Conservation (phyloP, 2,113 vertebrate genomes). For the Caretta caretta region DNA sequence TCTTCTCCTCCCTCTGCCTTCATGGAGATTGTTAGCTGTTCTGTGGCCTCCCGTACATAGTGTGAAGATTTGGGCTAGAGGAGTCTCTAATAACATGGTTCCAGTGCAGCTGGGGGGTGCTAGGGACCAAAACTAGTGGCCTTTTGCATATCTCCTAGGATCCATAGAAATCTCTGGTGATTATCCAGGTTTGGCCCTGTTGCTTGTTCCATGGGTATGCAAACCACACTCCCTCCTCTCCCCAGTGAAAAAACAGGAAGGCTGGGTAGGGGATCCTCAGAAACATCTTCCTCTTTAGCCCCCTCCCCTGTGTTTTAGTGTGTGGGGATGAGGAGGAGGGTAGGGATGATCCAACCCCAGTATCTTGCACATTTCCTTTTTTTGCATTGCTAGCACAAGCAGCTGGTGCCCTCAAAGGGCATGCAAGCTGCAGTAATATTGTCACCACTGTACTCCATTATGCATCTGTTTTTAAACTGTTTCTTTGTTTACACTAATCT, state of each 20-base stretch:
- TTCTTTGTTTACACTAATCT: not conserved
- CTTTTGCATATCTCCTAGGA: not conserved
- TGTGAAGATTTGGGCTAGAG: fast-evolving
- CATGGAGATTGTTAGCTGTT: not conserved
- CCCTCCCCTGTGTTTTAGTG: too few relatives aligned
- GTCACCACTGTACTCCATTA: not conserved
- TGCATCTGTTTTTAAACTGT: not conserved
- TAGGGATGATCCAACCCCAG: not conserved
- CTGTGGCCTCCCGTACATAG: not conserved
- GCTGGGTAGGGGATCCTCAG: too few relatives aligned
- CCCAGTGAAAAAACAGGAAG: too few relatives aligned
- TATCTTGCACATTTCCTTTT: not conserved
- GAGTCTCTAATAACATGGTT: not conserved
- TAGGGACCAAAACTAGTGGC: not conserved
- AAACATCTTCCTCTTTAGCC: too few relatives aligned
- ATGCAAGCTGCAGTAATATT: not conserved
- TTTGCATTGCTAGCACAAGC: not conserved
- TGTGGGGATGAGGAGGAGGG: not conserved
- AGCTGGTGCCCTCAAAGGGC: not conserved
- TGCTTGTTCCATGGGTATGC: not conserved
- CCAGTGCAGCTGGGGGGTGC: not conserved
- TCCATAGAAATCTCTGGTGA: not conserved
- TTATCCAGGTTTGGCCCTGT: too few relatives aligned
- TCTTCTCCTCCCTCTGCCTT: not conserved
- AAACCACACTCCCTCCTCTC: not conserved